A percentile compares a stretch with the other conserved stretches of the same genome.
These are phyloP conservation scores for Drosophila limbata DNA, from an alignment of 2,888 invertebrate species.

Conservation along the genomic window DNA sequence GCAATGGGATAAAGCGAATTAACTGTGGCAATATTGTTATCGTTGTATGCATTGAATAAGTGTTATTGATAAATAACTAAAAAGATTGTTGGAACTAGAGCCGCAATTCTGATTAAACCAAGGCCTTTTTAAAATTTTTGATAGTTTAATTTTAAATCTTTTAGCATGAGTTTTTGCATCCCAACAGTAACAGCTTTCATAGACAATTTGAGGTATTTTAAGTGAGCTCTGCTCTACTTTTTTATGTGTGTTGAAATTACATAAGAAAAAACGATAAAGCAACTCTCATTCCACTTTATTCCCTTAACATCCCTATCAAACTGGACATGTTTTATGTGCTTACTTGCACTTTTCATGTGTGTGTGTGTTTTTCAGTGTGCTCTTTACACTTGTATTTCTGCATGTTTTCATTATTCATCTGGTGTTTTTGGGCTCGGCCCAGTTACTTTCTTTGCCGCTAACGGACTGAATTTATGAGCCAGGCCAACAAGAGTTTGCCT, in stretches of 20 bases:
- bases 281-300: slow-evolving; percentile 1
- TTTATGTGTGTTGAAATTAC: slow-evolving; percentile 10
- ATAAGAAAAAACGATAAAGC: slow-evolving; percentile 8
- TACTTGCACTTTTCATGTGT: slow-evolving; percentile 67
- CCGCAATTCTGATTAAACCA: no score
- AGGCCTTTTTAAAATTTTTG: not conserved
- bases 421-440: slow-evolving; percentile 10
- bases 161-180: not conserved
- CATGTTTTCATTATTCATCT: slow-evolving; percentile 53
- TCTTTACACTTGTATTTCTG: slow-evolving; percentile 21
- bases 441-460: slow-evolving; percentile 33
- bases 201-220: not conserved
- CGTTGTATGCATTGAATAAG: not conserved
- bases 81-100: no score
- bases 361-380: slow-evolving; percentile 3
- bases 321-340: slow-evolving; percentile 41
- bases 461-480: slow-evolving; percentile 32
- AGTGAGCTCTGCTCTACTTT: not conserved
- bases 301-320: slow-evolving; percentile 9
- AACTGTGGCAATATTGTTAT: slow-evolving; percentile 1
- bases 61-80: not conserved
- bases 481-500: slow-evolving; percentile 4
- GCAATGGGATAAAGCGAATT: not conserved
- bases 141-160: not conserved
- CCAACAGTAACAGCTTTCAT: not conserved